Evolutionary conservation across 2,888 invertebrate species (phyloP).

Genomic region (Ophioninae sp.): DNA sequence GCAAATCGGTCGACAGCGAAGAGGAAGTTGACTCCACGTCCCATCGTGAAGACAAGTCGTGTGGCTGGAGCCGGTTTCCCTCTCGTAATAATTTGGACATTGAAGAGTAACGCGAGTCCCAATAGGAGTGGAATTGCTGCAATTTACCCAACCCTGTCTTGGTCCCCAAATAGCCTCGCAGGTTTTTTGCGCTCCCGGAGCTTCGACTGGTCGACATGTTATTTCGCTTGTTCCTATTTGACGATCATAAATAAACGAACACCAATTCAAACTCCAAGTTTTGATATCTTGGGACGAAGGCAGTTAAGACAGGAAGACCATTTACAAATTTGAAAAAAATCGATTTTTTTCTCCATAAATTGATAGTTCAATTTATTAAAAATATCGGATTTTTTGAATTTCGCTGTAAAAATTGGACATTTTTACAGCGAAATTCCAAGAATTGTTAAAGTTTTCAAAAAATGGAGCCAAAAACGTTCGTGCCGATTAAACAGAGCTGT

Average conservation of each 20-base stretch:
- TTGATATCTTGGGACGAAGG: background rate
- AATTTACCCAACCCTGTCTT: slow-evolving; percentile 74
- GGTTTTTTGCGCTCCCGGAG: slow-evolving; percentile 65
- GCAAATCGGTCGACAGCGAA: slow-evolving; percentile 78
- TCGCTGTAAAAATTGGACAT: too few species aligned
- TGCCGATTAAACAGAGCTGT: background rate
- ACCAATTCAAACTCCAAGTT: background rate
- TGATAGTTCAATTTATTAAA: too few species aligned
- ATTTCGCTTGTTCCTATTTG: slow-evolving; percentile 57
- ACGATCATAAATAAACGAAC: background rate
- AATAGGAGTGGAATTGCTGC: slow-evolving; percentile 73
- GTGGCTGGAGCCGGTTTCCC: slow-evolving; percentile 69
- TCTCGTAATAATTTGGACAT: slow-evolving; percentile 78
- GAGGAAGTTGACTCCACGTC: slow-evolving; percentile 78
- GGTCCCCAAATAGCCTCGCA: slow-evolving; percentile 74
- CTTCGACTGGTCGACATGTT: slow-evolving; percentile 67
- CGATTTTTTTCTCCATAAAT: too few species aligned
- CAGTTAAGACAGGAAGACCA: too few species aligned
- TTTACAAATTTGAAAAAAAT: too few species aligned
- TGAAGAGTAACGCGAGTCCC: slow-evolving; percentile 76
- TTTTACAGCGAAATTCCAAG: too few species aligned
- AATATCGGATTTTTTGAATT: too few species aligned
- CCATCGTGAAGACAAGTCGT: slow-evolving; percentile 79
- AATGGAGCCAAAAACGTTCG: background rate
- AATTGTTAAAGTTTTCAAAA: too few species aligned